Evolutionary conservation across 2,888 invertebrate species (phyloP).

Genomic region (Andrena dorsata): DNA sequence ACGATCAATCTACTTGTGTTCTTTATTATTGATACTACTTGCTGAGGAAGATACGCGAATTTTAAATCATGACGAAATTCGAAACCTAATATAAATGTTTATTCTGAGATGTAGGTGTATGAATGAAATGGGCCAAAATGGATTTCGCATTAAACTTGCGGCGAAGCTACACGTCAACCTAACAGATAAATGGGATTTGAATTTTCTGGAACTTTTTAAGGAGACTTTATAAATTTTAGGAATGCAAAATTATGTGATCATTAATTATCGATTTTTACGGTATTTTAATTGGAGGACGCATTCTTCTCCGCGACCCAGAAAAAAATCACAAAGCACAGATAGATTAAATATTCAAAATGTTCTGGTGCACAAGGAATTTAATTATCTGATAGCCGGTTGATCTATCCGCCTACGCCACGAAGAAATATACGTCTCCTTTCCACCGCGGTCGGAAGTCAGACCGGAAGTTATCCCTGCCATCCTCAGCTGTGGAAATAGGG

Average conservation of each 20-base stretch:
- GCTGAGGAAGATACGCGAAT: no score
- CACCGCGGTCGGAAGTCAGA: constrained; percentile 49
- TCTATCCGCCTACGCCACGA: constrained; percentile 69
- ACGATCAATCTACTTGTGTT: no score
- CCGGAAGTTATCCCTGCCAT: constrained; percentile 64
- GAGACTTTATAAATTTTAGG: no score
- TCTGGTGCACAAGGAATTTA: constrained; percentile 74
- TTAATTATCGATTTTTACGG: background rate
- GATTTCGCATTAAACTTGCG: no score
- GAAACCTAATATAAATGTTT: no score
- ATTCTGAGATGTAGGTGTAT: no score
- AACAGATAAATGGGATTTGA: no score
- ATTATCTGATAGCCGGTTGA: constrained; percentile 80
- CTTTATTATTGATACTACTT: no score
- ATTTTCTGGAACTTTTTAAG: no score
- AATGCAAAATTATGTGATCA: background rate
- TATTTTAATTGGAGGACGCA: constrained; percentile 38
- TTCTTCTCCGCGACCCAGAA: background rate
- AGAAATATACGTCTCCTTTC: constrained; percentile 60
- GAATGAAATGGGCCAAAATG: no score
- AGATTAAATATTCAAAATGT: constrained; percentile 73
- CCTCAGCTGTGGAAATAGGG: constrained; percentile 63
- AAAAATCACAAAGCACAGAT: constrained; percentile 34
- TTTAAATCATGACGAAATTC: no score
- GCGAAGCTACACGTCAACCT: no score